Conservation (phyloP, 1,140 invertebrate species). For the Agrilus planipennis region DNA sequence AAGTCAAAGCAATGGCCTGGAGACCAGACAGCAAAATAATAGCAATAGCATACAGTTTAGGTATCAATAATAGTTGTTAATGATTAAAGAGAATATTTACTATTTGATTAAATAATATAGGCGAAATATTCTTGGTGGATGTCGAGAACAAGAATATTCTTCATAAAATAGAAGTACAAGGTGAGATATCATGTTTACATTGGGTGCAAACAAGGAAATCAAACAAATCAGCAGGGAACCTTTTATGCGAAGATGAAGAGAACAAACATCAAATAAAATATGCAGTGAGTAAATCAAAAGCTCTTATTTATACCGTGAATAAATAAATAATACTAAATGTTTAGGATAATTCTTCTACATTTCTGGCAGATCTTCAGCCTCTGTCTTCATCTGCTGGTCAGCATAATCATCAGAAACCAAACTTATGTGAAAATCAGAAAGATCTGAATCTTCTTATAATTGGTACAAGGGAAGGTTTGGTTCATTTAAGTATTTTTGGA, state of each 20-base stretch:
- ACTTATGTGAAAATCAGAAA: slow-evolving; percentile 50
- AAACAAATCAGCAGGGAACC: slow-evolving; percentile 27
- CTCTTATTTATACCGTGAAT: neutral
- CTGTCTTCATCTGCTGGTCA: slow-evolving; percentile 34
- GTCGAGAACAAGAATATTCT: slow-evolving; percentile 80
- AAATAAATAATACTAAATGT: slow-evolving; percentile 16
- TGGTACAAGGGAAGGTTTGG: slow-evolving; percentile 57
- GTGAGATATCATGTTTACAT: slow-evolving; percentile 44
- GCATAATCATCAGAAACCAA: slow-evolving; percentile 49
- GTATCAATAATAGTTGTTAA: slow-evolving; percentile 27
- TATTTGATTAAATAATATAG: slow-evolving; percentile 16
- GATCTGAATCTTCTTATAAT: slow-evolving; percentile 67
- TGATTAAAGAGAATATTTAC: neutral
- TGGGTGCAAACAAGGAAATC: slow-evolving; percentile 41
- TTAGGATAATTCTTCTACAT: slow-evolving; percentile 42
- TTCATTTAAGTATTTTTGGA: slow-evolving; percentile 73
- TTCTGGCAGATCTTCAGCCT: slow-evolving; percentile 37
- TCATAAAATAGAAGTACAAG: slow-evolving; percentile 49
- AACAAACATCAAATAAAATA: slow-evolving; percentile 23
- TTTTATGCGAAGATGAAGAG: slow-evolving; percentile 20
- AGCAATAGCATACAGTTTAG: slow-evolving; percentile 51
- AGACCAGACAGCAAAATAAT: slow-evolving; percentile 86
- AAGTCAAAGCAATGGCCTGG: slow-evolving; percentile 68
- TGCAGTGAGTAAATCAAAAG: slow-evolving; percentile 17
- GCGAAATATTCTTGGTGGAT: slow-evolving; percentile 58